Conservation (phyloP, 2,797 vertebrate species). For the Atherinosoma microstoma region DNA sequence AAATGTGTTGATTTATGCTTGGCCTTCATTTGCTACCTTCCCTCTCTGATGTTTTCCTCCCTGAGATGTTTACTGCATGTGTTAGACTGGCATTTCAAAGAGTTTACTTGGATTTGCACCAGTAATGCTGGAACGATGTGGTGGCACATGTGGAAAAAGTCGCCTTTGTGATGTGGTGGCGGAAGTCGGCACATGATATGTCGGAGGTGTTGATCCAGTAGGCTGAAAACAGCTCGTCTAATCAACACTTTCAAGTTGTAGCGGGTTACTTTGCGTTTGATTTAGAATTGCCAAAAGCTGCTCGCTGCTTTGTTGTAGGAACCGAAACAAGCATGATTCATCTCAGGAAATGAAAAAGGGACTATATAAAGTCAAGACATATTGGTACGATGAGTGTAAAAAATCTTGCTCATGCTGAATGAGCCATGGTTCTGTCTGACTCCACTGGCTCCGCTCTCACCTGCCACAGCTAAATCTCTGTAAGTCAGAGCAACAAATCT, state of each 20-base stretch:
- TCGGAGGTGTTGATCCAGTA: slow-evolving; percentile 10
- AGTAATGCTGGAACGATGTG: slow-evolving; percentile 33
- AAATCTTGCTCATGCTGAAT: slow-evolving; percentile 34
- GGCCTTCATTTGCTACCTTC: slow-evolving; percentile 49
- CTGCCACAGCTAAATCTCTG: slow-evolving; percentile 10
- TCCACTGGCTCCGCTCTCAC: slow-evolving; percentile 19
- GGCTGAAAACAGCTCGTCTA: slow-evolving; percentile 28
- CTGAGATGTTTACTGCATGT: slow-evolving; percentile 72
- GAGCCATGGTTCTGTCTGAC: slow-evolving; percentile 5
- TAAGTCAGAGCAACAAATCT: slow-evolving; percentile 6
- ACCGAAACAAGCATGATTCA: slow-evolving; percentile 38
- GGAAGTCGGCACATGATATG: background rate
- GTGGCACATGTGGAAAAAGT: slow-evolving; percentile 40
- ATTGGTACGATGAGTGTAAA: slow-evolving; percentile 53
- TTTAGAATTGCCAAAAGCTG: slow-evolving; percentile 10
- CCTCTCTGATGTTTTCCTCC: slow-evolving; percentile 61
- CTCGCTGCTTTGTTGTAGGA: slow-evolving; percentile 23
- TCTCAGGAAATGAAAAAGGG: slow-evolving; percentile 60
- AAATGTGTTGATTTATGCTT: slow-evolving; percentile 75
- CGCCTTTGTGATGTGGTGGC: slow-evolving; percentile 30
- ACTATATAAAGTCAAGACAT: slow-evolving; percentile 38
- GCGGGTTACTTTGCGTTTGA: background rate
- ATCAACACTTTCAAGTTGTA: slow-evolving; percentile 11
- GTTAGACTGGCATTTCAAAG: slow-evolving; percentile 71
- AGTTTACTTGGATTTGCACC: slow-evolving; percentile 64